Conservation (phyloP, 1,140 invertebrate species). For the Magallana gigas region DNA sequence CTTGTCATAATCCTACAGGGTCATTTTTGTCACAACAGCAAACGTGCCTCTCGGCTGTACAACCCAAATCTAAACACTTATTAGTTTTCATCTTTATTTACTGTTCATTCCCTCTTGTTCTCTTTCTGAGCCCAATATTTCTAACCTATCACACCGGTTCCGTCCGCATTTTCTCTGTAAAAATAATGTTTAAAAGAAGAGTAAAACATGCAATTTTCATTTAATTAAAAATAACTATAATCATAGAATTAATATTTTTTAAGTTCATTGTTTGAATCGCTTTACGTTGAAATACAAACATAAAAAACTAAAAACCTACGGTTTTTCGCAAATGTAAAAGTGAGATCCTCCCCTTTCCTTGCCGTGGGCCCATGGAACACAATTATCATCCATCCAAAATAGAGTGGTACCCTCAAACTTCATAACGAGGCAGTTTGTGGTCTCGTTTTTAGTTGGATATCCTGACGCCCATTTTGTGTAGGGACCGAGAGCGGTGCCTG, state of each 20-base stretch:
- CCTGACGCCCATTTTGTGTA: conserved; percentile 41
- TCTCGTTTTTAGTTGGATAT: conserved; percentile 16
- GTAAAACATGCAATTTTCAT: neutral
- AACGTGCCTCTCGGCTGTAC: no score
- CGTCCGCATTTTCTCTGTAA: neutral
- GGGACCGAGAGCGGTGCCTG: conserved; percentile 30
- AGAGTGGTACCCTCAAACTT: conserved; percentile 14
- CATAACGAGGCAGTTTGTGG: conserved; percentile 44
- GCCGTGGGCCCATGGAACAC: neutral
- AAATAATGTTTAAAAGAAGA: neutral
- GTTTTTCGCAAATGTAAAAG: conserved; percentile 48
- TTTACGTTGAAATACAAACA: neutral
- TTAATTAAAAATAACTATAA: no score
- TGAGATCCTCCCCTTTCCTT: conserved; percentile 9
- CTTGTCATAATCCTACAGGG: no score
- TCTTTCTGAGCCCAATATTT: no score
- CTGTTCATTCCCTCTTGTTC: no score
- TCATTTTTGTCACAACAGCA: no score
- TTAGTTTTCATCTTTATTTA: no score
- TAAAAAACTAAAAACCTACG: conserved; percentile 1
- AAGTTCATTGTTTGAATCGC: neutral
- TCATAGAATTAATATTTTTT: no score
- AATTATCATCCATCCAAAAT: conserved; percentile 32
- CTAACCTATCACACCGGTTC: neutral
- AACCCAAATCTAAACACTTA: no score